phyloP scores from a whole-genome alignment of 2,888 invertebrate genomes.

The Heteromurus nitidus region DNA sequence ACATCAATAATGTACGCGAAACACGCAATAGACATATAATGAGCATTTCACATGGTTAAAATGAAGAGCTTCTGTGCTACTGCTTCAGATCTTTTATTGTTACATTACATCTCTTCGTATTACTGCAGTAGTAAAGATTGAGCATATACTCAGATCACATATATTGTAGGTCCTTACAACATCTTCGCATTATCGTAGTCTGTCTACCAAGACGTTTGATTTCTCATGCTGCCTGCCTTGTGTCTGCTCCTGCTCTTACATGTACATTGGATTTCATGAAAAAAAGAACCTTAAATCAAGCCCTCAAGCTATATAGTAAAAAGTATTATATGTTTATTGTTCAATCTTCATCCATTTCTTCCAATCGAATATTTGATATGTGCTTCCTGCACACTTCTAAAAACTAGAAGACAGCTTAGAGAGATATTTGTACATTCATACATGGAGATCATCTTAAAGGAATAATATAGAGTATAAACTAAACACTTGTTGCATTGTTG shows the following conservation, averaged over 20 bases:
- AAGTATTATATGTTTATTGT: neutral
- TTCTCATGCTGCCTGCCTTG: too few species aligned
- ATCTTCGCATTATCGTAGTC: neutral
- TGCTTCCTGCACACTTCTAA: neutral
- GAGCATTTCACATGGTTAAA: neutral
- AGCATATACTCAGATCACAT: neutral
- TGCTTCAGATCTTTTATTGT: too few species aligned
- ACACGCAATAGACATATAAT: neutral
- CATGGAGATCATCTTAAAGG: neutral
- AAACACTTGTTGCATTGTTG: slow-evolving; percentile 39
- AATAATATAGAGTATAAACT: neutral
- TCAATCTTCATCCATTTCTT: neutral
- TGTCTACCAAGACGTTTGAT: too few species aligned
- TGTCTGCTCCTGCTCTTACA: neutral
- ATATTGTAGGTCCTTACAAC: neutral
- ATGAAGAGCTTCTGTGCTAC: neutral
- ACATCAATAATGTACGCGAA: too few species aligned
- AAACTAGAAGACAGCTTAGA: too few species aligned
- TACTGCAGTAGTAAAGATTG: neutral
- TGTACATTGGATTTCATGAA: neutral
- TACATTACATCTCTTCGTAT: too few species aligned
- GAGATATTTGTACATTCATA: neutral
- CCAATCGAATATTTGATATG: neutral
- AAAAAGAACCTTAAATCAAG: neutral
- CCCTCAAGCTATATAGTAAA: neutral